Conservation (phyloP, 2,797 vertebrate species). For the Brotula barbata region DNA sequence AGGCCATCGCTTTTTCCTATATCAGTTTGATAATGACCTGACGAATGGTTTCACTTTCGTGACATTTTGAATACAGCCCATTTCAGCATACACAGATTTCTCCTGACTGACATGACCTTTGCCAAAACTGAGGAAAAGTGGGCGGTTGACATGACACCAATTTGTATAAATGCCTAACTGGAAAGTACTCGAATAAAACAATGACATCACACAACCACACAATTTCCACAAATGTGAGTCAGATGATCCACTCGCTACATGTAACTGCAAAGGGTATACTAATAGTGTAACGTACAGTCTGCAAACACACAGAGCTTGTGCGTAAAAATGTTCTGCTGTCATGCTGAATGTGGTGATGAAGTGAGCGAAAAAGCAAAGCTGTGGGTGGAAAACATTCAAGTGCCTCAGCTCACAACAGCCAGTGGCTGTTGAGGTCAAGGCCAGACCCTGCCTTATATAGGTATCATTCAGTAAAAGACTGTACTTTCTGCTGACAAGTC, state of each 20-base stretch:
- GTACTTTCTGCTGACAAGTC: constrained; percentile 27
- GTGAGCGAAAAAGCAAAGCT: neutral
- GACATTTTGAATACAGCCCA: constrained; percentile 47
- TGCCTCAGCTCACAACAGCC: neutral
- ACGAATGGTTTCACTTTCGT: constrained; percentile 31
- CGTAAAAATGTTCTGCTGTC: too few species aligned
- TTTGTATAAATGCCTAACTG: constrained; percentile 56
- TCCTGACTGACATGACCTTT: constrained; percentile 42
- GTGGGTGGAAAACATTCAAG: constrained; percentile 4
- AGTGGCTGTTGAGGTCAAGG: constrained; percentile 2
- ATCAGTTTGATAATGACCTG: constrained; percentile 19
- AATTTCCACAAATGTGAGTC: constrained; percentile 55
- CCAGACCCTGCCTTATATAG: neutral
- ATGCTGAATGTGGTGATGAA: constrained; percentile 7
- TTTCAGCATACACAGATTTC: constrained; percentile 2
- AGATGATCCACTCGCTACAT: constrained; percentile 23
- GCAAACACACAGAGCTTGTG: neutral
- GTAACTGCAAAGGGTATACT: neutral
- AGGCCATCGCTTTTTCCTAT: too few species aligned
- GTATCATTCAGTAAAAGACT: constrained; percentile 15
- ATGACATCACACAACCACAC: constrained; percentile 44
- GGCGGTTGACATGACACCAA: constrained; percentile 44
- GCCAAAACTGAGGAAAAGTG: constrained; percentile 18
- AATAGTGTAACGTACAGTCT: neutral
- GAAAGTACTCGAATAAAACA: constrained; percentile 35